Conservation (phyloP, 2,797 vertebrate species). For the Rhinoraja longicauda region DNA sequence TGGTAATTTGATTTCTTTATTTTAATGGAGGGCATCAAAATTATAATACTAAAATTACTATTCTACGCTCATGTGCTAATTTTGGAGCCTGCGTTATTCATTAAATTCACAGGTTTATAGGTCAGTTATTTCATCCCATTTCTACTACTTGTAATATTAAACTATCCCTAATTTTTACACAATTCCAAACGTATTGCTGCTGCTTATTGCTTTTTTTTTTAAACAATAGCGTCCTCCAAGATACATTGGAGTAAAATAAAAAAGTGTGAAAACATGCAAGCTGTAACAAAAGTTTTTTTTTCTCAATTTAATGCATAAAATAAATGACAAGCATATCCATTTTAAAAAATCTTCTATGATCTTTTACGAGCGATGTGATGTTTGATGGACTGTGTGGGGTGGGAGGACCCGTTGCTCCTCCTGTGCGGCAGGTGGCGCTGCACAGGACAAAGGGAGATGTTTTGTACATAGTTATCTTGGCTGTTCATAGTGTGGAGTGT, state of each 20-base stretch:
- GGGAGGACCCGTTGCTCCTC: no score
- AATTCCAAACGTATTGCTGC: background rate
- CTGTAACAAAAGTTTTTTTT: background rate
- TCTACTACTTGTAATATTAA: background rate
- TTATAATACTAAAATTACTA: background rate
- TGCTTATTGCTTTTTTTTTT: background rate
- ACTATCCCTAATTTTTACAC: background rate
- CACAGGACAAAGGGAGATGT: no score
- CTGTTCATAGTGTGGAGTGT: no score
- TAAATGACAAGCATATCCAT: background rate
- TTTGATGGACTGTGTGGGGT: no score
- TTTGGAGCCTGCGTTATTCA: background rate
- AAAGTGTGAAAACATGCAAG: background rate
- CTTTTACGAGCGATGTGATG: background rate
- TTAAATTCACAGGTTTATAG: background rate
- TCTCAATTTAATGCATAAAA: background rate
- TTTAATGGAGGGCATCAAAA: background rate
- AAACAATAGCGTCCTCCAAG: background rate
- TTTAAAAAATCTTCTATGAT: background rate
- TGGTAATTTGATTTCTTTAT: background rate
- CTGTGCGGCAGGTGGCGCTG: no score
- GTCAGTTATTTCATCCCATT: background rate
- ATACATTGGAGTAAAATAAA: background rate
- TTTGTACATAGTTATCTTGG: no score
- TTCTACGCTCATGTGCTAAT: background rate